Evolutionary conservation across 1,140 invertebrate genomes (phyloP).

Genomic region (Drosophila lowei): DNA sequence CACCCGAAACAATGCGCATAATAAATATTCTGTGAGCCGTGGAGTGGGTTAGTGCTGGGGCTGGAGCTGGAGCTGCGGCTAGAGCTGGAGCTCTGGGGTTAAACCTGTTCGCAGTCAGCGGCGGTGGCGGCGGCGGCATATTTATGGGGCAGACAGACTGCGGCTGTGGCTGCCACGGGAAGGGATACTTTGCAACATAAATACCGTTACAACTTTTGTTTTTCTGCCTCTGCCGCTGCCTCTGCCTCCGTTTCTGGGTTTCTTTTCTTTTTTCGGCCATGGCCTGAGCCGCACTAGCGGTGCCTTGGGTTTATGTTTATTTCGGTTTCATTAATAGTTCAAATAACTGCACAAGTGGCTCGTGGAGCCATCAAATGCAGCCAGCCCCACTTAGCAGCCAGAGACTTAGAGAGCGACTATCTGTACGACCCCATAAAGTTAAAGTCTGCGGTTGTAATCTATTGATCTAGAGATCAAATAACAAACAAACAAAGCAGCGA

Average conservation of each 20-base stretch:
- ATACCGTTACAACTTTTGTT: slow-evolving; percentile 66
- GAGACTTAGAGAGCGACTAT: slow-evolving; percentile 14
- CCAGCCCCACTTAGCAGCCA: slow-evolving; percentile 8
- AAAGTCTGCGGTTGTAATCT: slow-evolving; percentile 23
- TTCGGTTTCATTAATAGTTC: slow-evolving; percentile 53
- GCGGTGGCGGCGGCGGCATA: slow-evolving; percentile 20
- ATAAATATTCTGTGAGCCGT: slow-evolving; percentile 49
- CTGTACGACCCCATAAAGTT: slow-evolving; percentile 33
- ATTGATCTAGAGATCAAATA: slow-evolving; percentile 42
- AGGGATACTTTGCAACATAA: slow-evolving; percentile 11
- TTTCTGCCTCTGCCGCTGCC: not conserved
- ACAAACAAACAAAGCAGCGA: slow-evolving; percentile 1
- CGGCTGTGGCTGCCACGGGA: slow-evolving; percentile 24
- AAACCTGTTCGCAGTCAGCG: slow-evolving; percentile 58
- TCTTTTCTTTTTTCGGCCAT: slow-evolving; percentile 27
- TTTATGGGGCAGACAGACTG: slow-evolving; percentile 53
- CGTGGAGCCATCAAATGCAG: slow-evolving; percentile 19
- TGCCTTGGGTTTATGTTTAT: not conserved
- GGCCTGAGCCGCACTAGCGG: slow-evolving; percentile 5
- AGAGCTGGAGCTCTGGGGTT: slow-evolving; percentile 2
- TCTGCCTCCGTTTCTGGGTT: not conserved
- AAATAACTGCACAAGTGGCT: slow-evolving; percentile 64
- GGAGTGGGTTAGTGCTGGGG: slow-evolving; percentile 14
- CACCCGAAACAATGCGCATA: slow-evolving; percentile 72
- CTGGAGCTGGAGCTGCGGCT: not conserved